Base-by-base conservation (phyloP, 2,888 invertebrate genomes). In the Acleris holmiana region DNA sequence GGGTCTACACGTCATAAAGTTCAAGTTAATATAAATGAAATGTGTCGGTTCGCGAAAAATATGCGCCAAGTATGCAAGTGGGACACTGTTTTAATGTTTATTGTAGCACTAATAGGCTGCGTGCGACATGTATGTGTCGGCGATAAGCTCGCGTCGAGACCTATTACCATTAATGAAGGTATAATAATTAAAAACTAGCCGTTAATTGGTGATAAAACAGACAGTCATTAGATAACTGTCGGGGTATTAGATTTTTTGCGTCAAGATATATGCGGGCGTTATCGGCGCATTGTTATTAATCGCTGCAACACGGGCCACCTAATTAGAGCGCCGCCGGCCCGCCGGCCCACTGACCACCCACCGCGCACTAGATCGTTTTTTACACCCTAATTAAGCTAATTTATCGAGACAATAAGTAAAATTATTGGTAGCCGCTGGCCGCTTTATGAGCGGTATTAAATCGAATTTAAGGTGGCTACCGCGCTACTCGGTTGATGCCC, bases 311-410 rank as follows among this genome's bases (percentile, higher is more conserved):
- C 53, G 59, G 54, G 68, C 76, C 79, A 79, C 78, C 78, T 77
- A 74, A 70, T 66, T 61, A 51, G 57, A 71, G 68, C 68, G 68
- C 29, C 8, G 29, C 29, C 1, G 8, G 29, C 29, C 8, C 29
- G 29, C 29, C 2, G 29, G 1, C 29, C 29, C 63, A 58, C 61
- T 72, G 83, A 73, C 90, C 90, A 90, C 91, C 91, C 91, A 90
- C 86, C 73, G 82, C 73, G 85, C 69, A 80, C 88, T 90, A 90
- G 89, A 88, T 89, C 79, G 79, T 89, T 87, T 88, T 90, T 89
- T 89, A 89, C 88, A 86, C 91, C 89, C 90, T 89, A 91, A 91
- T 91, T 91, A 91, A 89, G 85, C 86, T 91, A 91, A 91, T 91
- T 91, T 91, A 91, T 91, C 85, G 91, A 84, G 86, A 89, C 90